phyloP scores from a whole-genome alignment of 2,113 vertebrate genomes.

The Caranx ignobilis region DNA sequence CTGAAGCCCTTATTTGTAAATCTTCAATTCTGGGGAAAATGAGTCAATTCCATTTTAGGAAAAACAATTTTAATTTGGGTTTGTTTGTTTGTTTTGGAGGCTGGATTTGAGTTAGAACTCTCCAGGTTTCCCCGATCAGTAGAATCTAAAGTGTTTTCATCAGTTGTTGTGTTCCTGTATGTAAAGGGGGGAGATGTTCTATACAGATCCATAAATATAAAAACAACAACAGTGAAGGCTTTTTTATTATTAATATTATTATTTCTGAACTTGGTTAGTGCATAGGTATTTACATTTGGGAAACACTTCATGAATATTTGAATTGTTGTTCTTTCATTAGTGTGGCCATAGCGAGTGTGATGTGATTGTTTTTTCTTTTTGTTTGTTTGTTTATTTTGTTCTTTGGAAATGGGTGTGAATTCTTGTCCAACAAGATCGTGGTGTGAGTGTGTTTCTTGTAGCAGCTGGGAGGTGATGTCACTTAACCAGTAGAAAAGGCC shows the following conservation, averaged over 20 bases:
- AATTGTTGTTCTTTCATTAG: constrained; percentile 93
- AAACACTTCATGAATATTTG: constrained; percentile 94
- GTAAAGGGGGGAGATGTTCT: constrained; percentile 87
- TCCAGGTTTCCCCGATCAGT: constrained; percentile 91
- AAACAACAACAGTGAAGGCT: constrained; percentile 92
- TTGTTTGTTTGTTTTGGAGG: constrained; percentile 84
- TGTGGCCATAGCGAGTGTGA: constrained; percentile 93
- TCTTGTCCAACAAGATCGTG: constrained; percentile 82
- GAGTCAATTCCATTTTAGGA: constrained; percentile 91
- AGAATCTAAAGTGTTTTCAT: constrained; percentile 86
- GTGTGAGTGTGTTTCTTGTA: constrained; percentile 89
- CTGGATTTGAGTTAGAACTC: constrained; percentile 99
- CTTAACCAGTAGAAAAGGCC: constrained; percentile 74
- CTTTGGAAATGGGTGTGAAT: constrained; percentile 84
- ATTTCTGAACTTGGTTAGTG: constrained; percentile 90
- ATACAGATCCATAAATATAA: constrained; percentile 93
- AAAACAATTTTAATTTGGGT: constrained; percentile 65
- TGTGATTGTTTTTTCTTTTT: constrained; percentile 86
- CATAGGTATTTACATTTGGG: constrained; percentile 92
- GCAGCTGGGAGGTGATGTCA: constrained; percentile 77
- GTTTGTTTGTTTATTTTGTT: constrained; percentile 83
- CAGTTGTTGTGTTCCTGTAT: constrained; percentile 90
- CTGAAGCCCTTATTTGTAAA: constrained; percentile 93
- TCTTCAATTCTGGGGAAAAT: constrained; percentile 90
- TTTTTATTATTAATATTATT: constrained; percentile 80